Percentiles rank a stretch among this genome's conserved stretches.
Conservation (phyloP, 2,888 invertebrate species). For the Acleris sparsana region DNA sequence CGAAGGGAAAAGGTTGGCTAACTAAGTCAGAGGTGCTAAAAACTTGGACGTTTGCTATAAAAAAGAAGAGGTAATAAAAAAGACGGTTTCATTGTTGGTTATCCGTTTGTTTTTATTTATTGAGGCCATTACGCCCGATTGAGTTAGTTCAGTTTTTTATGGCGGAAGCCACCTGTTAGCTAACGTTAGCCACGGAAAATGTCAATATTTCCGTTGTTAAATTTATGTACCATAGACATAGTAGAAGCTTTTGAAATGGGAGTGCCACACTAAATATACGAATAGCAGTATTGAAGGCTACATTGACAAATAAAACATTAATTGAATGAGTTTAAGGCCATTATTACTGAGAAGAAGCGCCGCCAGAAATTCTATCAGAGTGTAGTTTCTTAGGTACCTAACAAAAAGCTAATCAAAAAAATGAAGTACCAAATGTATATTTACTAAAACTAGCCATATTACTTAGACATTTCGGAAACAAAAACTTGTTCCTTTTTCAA, state of each 20-base stretch:
- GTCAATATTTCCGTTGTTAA: not conserved
- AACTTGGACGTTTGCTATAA: slow-evolving; percentile 23
- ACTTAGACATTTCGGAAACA: no score
- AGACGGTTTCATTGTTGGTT: slow-evolving; percentile 23
- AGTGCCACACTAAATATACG: not conserved
- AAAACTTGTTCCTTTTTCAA: no score
- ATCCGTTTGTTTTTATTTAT: slow-evolving; percentile 28
- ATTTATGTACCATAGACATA: not conserved
- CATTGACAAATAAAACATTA: no score
- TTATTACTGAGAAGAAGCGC: no score
- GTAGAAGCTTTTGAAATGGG: no score
- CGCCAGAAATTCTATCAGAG: no score
- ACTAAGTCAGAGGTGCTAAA: slow-evolving; percentile 26
- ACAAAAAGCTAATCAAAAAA: no score
- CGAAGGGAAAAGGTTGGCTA: slow-evolving; percentile 9
- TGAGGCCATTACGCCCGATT: slow-evolving; percentile 21
- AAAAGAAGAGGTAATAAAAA: slow-evolving; percentile 19
- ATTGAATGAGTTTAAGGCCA: no score
- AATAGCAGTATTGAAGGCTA: no score
- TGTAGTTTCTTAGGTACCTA: no score
- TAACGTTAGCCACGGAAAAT: not conserved
- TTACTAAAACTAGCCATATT: no score
- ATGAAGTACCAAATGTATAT: no score
- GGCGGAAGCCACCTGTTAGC: slow-evolving; percentile 7
- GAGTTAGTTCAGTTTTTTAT: slow-evolving; percentile 19